phyloP scores from a whole-genome alignment of 1,140 invertebrate species.

The Drosophila pectinifera region DNA sequence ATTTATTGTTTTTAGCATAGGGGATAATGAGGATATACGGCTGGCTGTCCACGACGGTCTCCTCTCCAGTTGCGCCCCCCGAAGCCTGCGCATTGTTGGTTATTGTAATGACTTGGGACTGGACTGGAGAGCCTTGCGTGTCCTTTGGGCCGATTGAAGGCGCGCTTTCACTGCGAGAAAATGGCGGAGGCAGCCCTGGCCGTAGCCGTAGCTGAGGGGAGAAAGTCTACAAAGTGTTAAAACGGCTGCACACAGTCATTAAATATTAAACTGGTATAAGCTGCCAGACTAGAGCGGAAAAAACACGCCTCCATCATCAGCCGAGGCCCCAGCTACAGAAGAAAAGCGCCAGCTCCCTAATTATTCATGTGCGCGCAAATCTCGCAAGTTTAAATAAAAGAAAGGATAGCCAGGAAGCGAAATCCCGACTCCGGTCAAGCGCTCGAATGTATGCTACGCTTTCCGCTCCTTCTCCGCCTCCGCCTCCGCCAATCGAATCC shows the following conservation, averaged over 20 bases:
- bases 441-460: slow-evolving; percentile 75
- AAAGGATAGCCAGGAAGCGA: slow-evolving; percentile 59
- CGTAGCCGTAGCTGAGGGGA: slow-evolving; percentile 1
- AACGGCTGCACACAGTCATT: slow-evolving; percentile 77
- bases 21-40: slow-evolving; percentile 77
- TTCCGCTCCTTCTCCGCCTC: slow-evolving; percentile 28
- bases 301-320: slow-evolving; percentile 30
- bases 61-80: background rate
- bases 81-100: slow-evolving; percentile 59
- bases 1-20: slow-evolving; percentile 79
- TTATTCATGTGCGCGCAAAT: slow-evolving; percentile 64
- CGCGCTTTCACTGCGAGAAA: slow-evolving; percentile 48
- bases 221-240: slow-evolving; percentile 76
- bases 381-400: slow-evolving; percentile 69
- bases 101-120: slow-evolving; percentile 62
- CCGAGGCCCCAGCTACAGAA: slow-evolving; percentile 12
- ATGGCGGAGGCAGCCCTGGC: background rate
- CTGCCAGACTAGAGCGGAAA: slow-evolving; percentile 50
- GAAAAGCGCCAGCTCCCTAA: slow-evolving; percentile 25
- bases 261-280: slow-evolving; percentile 78
- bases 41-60: slow-evolving; percentile 1
- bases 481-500: slow-evolving; percentile 58
- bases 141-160: slow-evolving; percentile 70
- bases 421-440: slow-evolving; percentile 58
- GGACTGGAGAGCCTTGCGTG: slow-evolving; percentile 56